Percentiles rank a stretch among this genome's conserved stretches.
Conservation (phyloP, 2,797 vertebrate genomes). For the Cirrhinus mrigala region DNA sequence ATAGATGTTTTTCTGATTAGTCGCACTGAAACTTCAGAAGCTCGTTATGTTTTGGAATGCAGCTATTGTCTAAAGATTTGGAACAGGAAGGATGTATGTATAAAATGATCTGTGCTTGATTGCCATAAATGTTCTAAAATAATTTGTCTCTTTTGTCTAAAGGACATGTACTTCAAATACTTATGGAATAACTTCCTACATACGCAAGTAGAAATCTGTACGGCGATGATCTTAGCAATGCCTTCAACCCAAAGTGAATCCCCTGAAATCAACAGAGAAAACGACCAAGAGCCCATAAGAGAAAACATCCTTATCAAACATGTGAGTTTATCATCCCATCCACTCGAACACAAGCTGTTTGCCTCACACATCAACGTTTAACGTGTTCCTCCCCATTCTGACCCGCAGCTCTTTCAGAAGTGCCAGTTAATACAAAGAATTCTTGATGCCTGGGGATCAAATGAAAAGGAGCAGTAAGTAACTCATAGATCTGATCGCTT, state of each 20-base stretch:
- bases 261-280: constrained; percentile 84
- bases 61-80: not conserved
- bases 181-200: constrained; percentile 99
- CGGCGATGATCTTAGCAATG: constrained; percentile 95
- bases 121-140: constrained; percentile 7
- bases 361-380: not conserved
- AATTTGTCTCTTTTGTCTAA: constrained; percentile 36
- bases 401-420: constrained; percentile 92
- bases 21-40: not conserved
- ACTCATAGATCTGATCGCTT: not conserved
- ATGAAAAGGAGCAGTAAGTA: constrained; percentile 98
- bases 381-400: not conserved
- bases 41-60: not conserved
- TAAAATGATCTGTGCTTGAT: not conserved
- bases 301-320: constrained; percentile 93
- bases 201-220: constrained; percentile 98
- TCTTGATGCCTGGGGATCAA: constrained; percentile 94
- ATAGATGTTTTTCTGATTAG: not conserved
- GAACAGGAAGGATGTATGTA: not conserved
- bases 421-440: constrained; percentile 97
- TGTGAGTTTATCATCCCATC: constrained; percentile 76
- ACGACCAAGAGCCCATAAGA: constrained; percentile 79
- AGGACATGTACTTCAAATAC: constrained; percentile 99
- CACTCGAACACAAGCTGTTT: not conserved
- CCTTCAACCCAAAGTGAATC: constrained; percentile 82